Percentiles rank a stretch among this genome's conserved stretches.
These are phyloP conservation scores for Rhinopomastus cyanomelas DNA, from an alignment of 2,113 vertebrate genomes.

Conservation along the genomic window DNA sequence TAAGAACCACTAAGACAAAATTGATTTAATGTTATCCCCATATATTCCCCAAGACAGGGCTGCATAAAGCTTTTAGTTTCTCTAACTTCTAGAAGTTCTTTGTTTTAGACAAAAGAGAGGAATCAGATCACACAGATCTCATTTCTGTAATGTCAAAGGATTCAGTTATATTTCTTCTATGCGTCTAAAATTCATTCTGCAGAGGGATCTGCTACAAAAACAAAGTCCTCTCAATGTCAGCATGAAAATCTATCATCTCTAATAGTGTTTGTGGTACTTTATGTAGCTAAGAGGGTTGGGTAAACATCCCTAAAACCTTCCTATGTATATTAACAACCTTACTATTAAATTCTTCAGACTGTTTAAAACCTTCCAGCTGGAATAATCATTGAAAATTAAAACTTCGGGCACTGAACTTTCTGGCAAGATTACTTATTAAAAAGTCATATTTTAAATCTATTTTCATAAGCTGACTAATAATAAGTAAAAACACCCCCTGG, in stretches of 20 bases:
- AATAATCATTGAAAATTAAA: neutral
- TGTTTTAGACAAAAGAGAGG: neutral
- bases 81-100: neutral
- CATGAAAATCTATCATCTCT: neutral
- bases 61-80: neutral
- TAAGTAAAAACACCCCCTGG: neutral
- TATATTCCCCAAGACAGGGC: neutral
- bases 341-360: neutral
- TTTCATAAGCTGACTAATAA: neutral
- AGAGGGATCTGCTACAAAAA: neutral
- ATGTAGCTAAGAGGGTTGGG: neutral
- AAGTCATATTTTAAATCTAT: neutral
- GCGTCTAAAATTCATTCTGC: neutral
- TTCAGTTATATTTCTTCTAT: neutral
- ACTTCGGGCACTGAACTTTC: neutral
- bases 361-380: neutral
- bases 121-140: neutral
- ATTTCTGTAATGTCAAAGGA: neutral
- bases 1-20: neutral
- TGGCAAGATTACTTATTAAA: neutral
- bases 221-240: neutral
- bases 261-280: neutral
- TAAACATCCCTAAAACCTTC: slow-evolving; percentile 1
- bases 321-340: neutral
- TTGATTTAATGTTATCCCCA: neutral